phyloP scores from a whole-genome alignment of 2,888 invertebrate species.

The Clanis bilineata region DNA sequence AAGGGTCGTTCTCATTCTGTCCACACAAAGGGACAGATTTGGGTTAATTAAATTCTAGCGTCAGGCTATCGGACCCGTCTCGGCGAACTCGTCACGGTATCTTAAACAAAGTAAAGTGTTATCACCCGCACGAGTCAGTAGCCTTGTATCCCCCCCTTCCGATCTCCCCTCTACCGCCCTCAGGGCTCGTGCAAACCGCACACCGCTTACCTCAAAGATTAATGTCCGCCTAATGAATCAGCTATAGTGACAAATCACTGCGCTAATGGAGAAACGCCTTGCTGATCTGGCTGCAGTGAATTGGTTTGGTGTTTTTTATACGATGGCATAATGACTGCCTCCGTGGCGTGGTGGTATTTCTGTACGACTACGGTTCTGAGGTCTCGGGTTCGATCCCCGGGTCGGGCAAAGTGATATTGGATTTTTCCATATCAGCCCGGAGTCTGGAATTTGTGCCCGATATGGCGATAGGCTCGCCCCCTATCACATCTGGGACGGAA shows the following conservation, averaged over 20 bases:
- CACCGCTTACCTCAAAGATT: slow-evolving; percentile 53
- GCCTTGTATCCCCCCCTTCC: neutral
- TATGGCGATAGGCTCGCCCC: too few species aligned
- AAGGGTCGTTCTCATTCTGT: slow-evolving; percentile 26
- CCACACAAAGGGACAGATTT: slow-evolving; percentile 67
- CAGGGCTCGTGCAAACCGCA: slow-evolving; percentile 35
- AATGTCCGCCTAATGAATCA: slow-evolving; percentile 74
- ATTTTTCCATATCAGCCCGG: too few species aligned
- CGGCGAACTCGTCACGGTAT: slow-evolving; percentile 59
- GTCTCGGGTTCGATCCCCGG: too few species aligned
- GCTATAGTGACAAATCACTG: slow-evolving; percentile 73
- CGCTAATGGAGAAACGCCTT: slow-evolving; percentile 69
- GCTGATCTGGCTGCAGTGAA: slow-evolving; percentile 64
- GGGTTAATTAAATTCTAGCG: slow-evolving; percentile 75
- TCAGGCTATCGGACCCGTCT: slow-evolving; percentile 57
- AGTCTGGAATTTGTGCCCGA: too few species aligned
- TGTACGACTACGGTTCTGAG: too few species aligned
- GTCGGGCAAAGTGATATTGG: too few species aligned
- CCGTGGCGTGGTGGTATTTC: neutral
- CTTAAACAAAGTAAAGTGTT: slow-evolving; percentile 70
- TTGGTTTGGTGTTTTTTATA: slow-evolving; percentile 45
- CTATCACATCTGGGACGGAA: too few species aligned
- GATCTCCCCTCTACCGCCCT: slow-evolving; percentile 27
- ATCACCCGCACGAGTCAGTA: slow-evolving; percentile 43
- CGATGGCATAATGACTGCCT: neutral